Evolutionary conservation across 2,797 vertebrate genomes (phyloP).

Genomic region (Petrocephalus schoutedeni): DNA sequence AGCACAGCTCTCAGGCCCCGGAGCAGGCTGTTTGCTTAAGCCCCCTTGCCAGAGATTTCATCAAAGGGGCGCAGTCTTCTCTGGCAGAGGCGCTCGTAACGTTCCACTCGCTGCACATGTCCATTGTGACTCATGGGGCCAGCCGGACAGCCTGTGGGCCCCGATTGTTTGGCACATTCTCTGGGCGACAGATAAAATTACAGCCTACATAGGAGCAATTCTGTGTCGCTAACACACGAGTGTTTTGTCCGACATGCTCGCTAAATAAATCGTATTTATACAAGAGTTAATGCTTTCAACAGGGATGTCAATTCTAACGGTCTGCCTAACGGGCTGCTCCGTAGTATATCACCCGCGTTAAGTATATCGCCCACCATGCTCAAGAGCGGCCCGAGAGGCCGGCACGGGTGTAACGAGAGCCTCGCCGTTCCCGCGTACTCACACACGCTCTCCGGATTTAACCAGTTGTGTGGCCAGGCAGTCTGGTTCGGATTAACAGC

Average conservation of each 20-base stretch:
- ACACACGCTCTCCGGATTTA: neutral
- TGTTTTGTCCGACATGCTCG: slow-evolving; percentile 18
- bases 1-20: slow-evolving; percentile 37
- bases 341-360: neutral
- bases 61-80: slow-evolving; percentile 35
- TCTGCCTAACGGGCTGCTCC: neutral
- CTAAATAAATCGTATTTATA: slow-evolving; percentile 21
- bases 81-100: slow-evolving; percentile 1
- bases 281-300: slow-evolving; percentile 27
- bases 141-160: neutral
- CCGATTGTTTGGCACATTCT: neutral
- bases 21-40: slow-evolving; percentile 43
- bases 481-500: slow-evolving; percentile 4
- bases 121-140: neutral
- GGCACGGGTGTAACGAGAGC: neutral
- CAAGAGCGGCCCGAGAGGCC: neutral
- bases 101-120: slow-evolving; percentile 12
- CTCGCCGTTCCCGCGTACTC: neutral
- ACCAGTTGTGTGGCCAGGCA: neutral
- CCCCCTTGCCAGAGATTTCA: slow-evolving; percentile 43
- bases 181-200: neutral
- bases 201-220: neutral
- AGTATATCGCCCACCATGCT: neutral
- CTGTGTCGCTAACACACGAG: slow-evolving; percentile 16
- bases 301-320: neutral